phyloP scores from a whole-genome alignment of 2,888 invertebrate species.

The Melinopterus prodromus region DNA sequence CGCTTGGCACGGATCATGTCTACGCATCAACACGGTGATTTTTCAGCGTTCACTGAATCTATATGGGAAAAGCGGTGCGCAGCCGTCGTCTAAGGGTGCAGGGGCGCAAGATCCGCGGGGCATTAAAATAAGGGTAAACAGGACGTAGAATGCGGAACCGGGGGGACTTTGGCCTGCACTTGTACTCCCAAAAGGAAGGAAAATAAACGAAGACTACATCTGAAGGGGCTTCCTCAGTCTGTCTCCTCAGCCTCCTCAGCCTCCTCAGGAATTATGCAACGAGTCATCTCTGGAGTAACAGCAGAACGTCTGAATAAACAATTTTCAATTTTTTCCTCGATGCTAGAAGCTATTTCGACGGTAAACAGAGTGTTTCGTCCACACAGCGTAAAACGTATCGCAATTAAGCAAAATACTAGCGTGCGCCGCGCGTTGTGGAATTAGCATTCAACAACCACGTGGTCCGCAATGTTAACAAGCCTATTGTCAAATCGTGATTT shows the following conservation, averaged over 20 bases:
- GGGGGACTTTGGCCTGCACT: not conserved
- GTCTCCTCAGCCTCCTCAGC: not conserved
- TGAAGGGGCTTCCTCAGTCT: not conserved
- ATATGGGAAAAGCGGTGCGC: conserved; percentile 10
- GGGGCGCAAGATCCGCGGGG: conserved; percentile 30
- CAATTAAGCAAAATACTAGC: not conserved
- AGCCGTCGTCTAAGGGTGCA: conserved; percentile 1
- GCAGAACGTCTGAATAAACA: not conserved
- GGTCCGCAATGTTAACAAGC: conserved; percentile 41
- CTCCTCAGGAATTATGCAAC: not conserved
- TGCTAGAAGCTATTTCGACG: not conserved
- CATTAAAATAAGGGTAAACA: conserved; percentile 26
- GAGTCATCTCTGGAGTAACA: not conserved
- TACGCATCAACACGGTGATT: not conserved
- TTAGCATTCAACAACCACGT: not conserved
- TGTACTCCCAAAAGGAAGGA: not conserved
- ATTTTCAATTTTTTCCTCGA: not conserved
- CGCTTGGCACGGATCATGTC: not conserved
- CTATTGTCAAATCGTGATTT: conserved; percentile 43
- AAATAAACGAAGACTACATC: not conserved
- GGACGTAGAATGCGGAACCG: not conserved
- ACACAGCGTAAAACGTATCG: not conserved
- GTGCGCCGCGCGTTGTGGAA: not conserved
- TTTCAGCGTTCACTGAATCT: not conserved
- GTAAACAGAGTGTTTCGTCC: not conserved